Conservation (phyloP, 1,140 invertebrate species). For the Rhyacophila brunnea region DNA sequence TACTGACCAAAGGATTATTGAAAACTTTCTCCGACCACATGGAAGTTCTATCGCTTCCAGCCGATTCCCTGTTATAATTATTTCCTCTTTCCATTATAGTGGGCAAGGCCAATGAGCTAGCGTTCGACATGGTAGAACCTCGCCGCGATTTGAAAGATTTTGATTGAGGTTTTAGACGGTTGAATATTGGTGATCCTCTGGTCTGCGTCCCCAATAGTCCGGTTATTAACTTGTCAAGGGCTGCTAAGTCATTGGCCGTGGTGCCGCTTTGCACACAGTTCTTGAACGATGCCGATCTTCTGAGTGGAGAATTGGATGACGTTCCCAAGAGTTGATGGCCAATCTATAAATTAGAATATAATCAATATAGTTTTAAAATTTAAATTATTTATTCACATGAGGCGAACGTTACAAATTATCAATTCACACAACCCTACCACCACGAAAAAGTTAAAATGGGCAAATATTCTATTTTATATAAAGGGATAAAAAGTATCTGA, state of each 20-base stretch:
- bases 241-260: slow-evolving; percentile 45
- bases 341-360: slow-evolving; percentile 12
- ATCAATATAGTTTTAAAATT: neutral
- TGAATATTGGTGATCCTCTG: slow-evolving; percentile 18
- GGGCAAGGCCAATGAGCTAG: slow-evolving; percentile 20
- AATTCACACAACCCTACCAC: no score
- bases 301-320: slow-evolving; percentile 19
- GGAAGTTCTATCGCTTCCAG: slow-evolving; percentile 9
- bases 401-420: no score
- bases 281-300: slow-evolving; percentile 21
- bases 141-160: slow-evolving; percentile 44
- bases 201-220: slow-evolving; percentile 42
- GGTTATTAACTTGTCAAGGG: slow-evolving; percentile 49
- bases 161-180: slow-evolving; percentile 38
- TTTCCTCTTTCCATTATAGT: slow-evolving; percentile 30
- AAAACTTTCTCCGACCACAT: slow-evolving; percentile 29
- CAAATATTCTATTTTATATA: no score
- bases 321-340: slow-evolving; percentile 7
- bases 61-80: slow-evolving; percentile 16
- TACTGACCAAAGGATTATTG: slow-evolving; percentile 21
- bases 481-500: no score
- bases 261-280: slow-evolving; percentile 19
- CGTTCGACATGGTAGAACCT: slow-evolving; percentile 36
- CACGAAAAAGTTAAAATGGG: no score
- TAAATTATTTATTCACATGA: no score